Evolutionary conservation across 35 echinoderm and acorn worm genomes (phyloP).

Genomic region (Ophiothrix spiculata): DNA sequence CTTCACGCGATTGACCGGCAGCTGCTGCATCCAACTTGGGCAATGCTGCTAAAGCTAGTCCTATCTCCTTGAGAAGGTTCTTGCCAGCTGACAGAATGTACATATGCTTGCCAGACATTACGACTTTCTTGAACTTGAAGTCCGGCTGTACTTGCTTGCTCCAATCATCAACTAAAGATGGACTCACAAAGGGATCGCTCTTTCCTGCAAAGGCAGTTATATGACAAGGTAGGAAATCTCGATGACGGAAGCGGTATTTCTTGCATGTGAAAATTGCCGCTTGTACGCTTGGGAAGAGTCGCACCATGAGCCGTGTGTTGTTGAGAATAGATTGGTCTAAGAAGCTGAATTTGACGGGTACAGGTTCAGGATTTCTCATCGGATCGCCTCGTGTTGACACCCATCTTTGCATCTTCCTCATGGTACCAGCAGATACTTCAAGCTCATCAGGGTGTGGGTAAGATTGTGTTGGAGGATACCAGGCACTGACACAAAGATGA

Average conservation of each 20-base stretch:
- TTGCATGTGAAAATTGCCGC: conserved; percentile 81
- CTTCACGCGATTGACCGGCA: neutral
- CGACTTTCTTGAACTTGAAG: conserved; percentile 67
- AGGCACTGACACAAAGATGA: conserved; percentile 82
- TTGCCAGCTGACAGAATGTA: conserved; percentile 62
- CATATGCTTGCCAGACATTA: conserved; percentile 84
- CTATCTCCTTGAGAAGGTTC: conserved; percentile 63
- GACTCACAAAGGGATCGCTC: conserved; percentile 77
- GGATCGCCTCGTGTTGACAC: conserved; percentile 48
- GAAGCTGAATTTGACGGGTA: conserved; percentile 90
- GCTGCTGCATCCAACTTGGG: neutral
- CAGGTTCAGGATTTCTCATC: conserved; percentile 44
- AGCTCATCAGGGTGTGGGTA: conserved; percentile 96
- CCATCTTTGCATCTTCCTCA: conserved; percentile 61
- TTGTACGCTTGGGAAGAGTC: conserved; percentile 86
- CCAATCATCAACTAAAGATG: conserved; percentile 79
- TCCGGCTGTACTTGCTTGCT: conserved; percentile 54
- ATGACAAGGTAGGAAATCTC: conserved; percentile 68
- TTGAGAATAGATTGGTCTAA: conserved; percentile 75
- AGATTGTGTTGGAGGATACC: conserved; percentile 87
- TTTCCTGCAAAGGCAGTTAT: conserved; percentile 78
- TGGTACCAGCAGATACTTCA: conserved; percentile 59
- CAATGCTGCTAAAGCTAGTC: conserved; percentile 5
- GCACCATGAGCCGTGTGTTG: conserved; percentile 62
- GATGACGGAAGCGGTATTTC: conserved; percentile 81